A percentile compares a stretch with the other conserved stretches of the same genome.
Conservation (phyloP, 2,888 invertebrate genomes). For the Nephrotoma appendiculata region DNA sequence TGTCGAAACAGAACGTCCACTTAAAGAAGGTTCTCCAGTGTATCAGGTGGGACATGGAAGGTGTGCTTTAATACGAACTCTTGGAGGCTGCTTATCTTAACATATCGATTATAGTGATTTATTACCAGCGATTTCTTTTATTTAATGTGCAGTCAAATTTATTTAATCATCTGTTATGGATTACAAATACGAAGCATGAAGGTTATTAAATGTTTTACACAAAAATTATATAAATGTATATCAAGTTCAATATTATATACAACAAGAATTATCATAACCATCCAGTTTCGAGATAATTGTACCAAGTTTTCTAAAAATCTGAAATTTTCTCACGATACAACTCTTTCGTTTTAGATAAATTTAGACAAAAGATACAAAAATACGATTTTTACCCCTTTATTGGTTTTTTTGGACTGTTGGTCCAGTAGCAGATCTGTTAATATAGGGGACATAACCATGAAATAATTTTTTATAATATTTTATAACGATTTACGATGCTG, state of each 20-base stretch:
- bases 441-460: background rate
- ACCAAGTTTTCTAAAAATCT: background rate
- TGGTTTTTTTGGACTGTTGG: background rate
- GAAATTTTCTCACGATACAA: background rate
- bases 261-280: background rate
- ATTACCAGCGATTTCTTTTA: too few relatives aligned
- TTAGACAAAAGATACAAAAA: background rate
- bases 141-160: too few relatives aligned
- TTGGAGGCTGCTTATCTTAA: too few relatives aligned
- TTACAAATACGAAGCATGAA: background rate
- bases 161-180: background rate
- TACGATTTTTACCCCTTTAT: background rate
- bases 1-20: too few relatives aligned
- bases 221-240: too few relatives aligned
- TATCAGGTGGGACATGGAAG: too few relatives aligned
- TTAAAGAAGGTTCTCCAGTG: too few relatives aligned
- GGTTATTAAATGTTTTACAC: background rate
- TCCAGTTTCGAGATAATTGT: background rate
- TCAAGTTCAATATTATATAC: too few relatives aligned
- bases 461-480: background rate
- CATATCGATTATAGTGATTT: too few relatives aligned
- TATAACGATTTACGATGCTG: background rate
- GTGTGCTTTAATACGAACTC: too few relatives aligned
- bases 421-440: background rate
- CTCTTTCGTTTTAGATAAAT: background rate